Percentiles rank a stretch among this genome's conserved stretches.
Evolutionary conservation across 2,888 invertebrate species (phyloP).

Genomic region (Orthosia gothica): DNA sequence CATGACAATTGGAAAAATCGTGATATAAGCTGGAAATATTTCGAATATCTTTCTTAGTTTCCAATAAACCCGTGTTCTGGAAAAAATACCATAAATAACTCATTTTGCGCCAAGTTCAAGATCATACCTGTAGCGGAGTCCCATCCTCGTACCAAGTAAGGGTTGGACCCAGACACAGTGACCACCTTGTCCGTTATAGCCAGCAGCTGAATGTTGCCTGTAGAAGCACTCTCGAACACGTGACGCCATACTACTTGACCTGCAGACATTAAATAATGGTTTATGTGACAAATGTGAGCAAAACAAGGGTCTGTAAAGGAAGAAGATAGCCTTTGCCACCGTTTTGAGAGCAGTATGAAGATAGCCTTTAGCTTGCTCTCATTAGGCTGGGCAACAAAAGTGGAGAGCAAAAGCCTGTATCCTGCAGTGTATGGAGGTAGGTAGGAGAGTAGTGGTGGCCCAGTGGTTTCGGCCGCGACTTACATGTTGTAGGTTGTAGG

Average conservation of each 20-base stretch:
- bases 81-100: neutral
- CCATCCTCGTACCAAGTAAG: conserved; percentile 95
- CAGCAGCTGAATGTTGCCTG: conserved; percentile 93
- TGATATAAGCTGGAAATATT: too few relatives aligned
- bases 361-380: too few relatives aligned
- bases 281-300: neutral
- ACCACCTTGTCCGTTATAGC: conserved; percentile 93
- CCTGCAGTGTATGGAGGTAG: too few relatives aligned
- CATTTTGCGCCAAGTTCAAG: neutral
- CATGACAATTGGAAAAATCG: too few relatives aligned
- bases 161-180: conserved; percentile 94
- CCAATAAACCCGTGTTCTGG: too few relatives aligned
- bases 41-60: too few relatives aligned
- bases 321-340: too few relatives aligned
- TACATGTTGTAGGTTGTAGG: too few relatives aligned
- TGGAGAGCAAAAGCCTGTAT: neutral
- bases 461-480: too few relatives aligned
- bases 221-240: conserved; percentile 93
- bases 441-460: too few relatives aligned
- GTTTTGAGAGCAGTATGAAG: too few relatives aligned
- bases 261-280: conserved; percentile 69
- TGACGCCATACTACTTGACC: conserved; percentile 96
- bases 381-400: neutral
- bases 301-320: neutral
- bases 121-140: conserved; percentile 93